Base-by-base conservation (phyloP, 1,140 invertebrate species). In the Pachyrhynchus sulphureomaculatus region DNA sequence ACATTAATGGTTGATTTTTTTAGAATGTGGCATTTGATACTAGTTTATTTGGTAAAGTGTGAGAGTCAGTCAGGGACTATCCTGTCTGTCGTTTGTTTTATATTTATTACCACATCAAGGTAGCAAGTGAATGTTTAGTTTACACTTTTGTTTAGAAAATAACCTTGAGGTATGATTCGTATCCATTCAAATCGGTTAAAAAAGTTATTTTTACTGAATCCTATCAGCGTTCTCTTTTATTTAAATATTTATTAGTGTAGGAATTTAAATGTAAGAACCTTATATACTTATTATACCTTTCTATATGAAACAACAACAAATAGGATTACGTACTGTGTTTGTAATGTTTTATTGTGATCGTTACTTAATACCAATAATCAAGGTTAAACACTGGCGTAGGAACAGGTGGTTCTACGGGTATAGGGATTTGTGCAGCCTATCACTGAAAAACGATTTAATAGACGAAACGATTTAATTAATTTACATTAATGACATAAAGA, bases 61-160 rank as follows among this genome's bases (percentile, higher is more conserved):
- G 41, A 44, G 17, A 44, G 41, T 33, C 15, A 44, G 41, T 33
- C 15, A 17, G 15, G 17, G 33, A 51, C 18, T 34, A 29, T 62
- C 33, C 57, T 36, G 37, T 52, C 26, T 47, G n/a, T 62, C 41
- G 45, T 44, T 12, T 44, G 41, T 44, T 47, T 54, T 42, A 60
- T 47, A 60, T 64, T 49, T 65, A 65, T 66, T 56, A 66, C 57
- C 65, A 64, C 58, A 67, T 51, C 64, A 68, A 68, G 67, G 67
- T 66, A 68, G 65, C 64, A 64, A 68, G 67, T 68, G 67, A 68
- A 68, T 68, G 67, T 66, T 65, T 63, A 55, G 61, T 64, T 68
- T 68, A 65, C 58, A 65, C 64, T 68, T 66, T 68, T 67, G 60
- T 68, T 68, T 67, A 69, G 68, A 69, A 69, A 69, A 60, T 66